phyloP scores from a whole-genome alignment of 1,140 invertebrate species.

The Zaprionus davidi region DNA sequence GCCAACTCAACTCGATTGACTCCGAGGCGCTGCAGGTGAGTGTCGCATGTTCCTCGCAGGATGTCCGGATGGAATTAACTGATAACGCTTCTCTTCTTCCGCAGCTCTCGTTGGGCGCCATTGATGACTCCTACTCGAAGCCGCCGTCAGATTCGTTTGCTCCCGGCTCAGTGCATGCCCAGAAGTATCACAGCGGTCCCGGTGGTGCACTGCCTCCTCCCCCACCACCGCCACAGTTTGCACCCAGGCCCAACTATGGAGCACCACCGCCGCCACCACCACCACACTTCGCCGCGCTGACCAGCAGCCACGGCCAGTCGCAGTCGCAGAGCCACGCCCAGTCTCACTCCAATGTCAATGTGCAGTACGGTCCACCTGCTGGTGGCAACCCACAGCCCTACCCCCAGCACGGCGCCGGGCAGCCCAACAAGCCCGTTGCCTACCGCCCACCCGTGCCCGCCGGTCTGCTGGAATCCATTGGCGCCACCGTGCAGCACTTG shows the following conservation, averaged over 20 bases:
- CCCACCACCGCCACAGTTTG: conserved; percentile 18
- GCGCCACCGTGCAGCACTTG: conserved; percentile 85
- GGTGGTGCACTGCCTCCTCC: conserved; percentile 29
- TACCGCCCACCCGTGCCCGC: conserved; percentile 89
- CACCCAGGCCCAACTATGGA: conserved; percentile 37
- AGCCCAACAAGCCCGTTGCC: conserved; percentile 87
- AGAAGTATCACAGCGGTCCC: conserved; percentile 56
- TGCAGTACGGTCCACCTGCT: conserved; percentile 81
- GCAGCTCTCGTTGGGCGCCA: conserved; percentile 9
- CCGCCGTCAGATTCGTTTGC: conserved; percentile 72
- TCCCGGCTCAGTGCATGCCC: conserved; percentile 60
- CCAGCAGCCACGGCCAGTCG: conserved; percentile 48
- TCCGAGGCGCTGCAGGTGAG: conserved; percentile 68
- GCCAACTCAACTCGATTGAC: conserved; percentile 61
- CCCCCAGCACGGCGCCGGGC: conserved; percentile 74
- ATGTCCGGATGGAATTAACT: not conserved
- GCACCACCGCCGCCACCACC: conserved; percentile 46
- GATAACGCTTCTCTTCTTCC: not conserved
- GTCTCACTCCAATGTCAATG: conserved; percentile 52
- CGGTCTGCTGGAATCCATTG: conserved; percentile 88
- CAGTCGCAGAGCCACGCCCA: conserved; percentile 34
- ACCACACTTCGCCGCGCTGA: conserved; percentile 73
- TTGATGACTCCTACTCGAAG: conserved; percentile 69
- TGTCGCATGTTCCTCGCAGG: not conserved
- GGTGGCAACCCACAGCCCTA: conserved; percentile 67